A percentile compares a stretch with the other conserved stretches of the same genome.
phyloP scores from a whole-genome alignment of 2,888 invertebrate genomes.

The Drosophila helvetica region DNA sequence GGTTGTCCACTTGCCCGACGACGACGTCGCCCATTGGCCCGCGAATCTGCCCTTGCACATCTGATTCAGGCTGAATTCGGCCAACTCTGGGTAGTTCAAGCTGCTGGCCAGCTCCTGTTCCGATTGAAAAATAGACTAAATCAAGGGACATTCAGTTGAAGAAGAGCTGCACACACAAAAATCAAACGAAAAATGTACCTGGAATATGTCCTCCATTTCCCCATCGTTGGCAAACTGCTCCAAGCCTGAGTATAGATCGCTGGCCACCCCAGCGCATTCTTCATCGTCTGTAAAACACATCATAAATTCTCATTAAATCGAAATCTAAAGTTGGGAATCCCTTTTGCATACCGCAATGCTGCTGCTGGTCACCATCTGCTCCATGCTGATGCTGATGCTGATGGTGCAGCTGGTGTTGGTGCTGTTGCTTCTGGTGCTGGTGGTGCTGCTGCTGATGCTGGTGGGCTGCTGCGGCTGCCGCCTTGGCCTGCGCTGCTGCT shows the following conservation, averaged over 20 bases:
- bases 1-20: constrained; percentile 75
- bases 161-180: not conserved
- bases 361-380: constrained; percentile 51
- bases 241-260: constrained; percentile 81
- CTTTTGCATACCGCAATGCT: constrained; percentile 56
- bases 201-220: constrained; percentile 84
- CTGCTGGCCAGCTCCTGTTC: constrained; percentile 83
- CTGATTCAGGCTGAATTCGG: constrained; percentile 83
- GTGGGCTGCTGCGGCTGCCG: constrained; percentile 23
- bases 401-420: constrained; percentile 14
- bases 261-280: constrained; percentile 44
- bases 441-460: constrained; percentile 41
- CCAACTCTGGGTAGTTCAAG: constrained; percentile 83
- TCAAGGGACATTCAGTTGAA: not conserved
- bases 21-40: constrained; percentile 78
- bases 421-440: constrained; percentile 70
- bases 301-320: no score
- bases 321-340: not conserved
- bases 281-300: constrained; percentile 47
- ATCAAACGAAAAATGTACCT: constrained; percentile 59
- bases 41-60: constrained; percentile 84
- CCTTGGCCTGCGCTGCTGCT: constrained; percentile 73
- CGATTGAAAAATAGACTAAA: constrained; percentile 1
- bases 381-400: constrained; percentile 45
- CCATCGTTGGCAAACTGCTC: constrained; percentile 81